phyloP scores from a whole-genome alignment of 2,113 vertebrate genomes.

The Mohoua ochrocephala region DNA sequence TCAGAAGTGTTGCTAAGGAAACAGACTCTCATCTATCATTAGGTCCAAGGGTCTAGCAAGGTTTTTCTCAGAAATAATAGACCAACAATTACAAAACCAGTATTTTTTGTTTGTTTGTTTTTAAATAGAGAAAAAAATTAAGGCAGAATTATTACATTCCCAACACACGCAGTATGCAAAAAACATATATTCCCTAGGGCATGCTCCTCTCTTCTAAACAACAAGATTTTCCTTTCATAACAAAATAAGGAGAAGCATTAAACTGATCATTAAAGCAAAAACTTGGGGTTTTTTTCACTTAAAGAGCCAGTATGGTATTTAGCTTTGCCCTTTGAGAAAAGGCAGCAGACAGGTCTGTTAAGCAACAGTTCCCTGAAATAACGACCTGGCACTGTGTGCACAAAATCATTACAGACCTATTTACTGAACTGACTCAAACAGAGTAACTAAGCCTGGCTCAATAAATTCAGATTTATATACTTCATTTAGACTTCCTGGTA shows the following conservation, averaged over 20 bases:
- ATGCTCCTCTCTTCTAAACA: neutral
- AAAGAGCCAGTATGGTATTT: neutral
- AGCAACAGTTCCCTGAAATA: constrained; percentile 40
- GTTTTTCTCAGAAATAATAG: neutral
- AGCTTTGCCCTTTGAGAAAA: constrained; percentile 25
- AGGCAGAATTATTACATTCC: neutral
- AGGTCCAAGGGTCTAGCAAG: neutral
- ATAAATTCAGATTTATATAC: constrained; percentile 7
- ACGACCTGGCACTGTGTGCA: neutral
- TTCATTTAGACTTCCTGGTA: neutral
- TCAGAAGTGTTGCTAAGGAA: constrained; percentile 48
- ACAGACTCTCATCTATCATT: neutral
- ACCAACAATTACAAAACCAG: neutral
- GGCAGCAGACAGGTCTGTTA: neutral
- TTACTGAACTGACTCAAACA: neutral
- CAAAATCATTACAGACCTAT: constrained; percentile 28
- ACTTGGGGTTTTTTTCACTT: neutral
- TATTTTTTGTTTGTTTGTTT: neutral
- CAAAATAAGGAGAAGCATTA: neutral
- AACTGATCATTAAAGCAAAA: neutral
- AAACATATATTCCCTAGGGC: neutral
- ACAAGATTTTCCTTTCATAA: neutral
- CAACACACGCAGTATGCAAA: neutral
- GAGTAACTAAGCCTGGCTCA: neutral
- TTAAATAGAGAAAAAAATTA: neutral